Base-by-base conservation (phyloP, 2,888 invertebrate genomes). In the Polia nebulosa region DNA sequence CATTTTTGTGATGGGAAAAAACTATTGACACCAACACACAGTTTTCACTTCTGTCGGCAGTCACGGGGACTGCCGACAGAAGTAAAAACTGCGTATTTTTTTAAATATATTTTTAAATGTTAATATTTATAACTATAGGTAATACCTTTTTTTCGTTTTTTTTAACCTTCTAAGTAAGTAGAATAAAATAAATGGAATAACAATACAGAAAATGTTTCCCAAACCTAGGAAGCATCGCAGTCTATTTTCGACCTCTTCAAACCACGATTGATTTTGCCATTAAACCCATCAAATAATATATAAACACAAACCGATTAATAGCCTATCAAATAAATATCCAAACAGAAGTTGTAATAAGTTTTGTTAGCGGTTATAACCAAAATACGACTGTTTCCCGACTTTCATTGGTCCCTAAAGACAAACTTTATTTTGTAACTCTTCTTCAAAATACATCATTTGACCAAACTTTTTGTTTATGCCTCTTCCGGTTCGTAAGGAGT, bases 401-500 rank as follows among this genome's bases (percentile, higher is more conserved):
- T 59, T 67, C 32, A 56, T 74, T 60, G 36, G 59, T 63, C 79
- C 56, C 68, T 11, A 15, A 63, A 58, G 70, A 25, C 45, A 29
- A 52, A 76, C 32, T 75, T 64, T 70, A 53, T 69, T 63, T 53
- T 25, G 34, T 9, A 53, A 69, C 76, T 60, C 36, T 53, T 58
- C 60, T 41, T 51, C 39, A 53, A 60, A 74, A 63, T 57, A 68
- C 41, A 69, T 57, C 29, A 55, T 51, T 75, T 32, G 53, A 44
- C 20, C 52, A 32, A 63, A 79, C 29, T 61, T 64, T 79, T 76
- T 60, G 63, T 64, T 55, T 70, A 41, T 52, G n/a, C 22, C 20
- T 34, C 49, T 61, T 59, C 27, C 20, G 13, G 53, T 41, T 51
- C 34, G 29, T 53, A 34, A 58, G 25, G n/a, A 70, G 39, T 59